These are phyloP conservation scores for Odontamblyopus rebecca DNA, from an alignment of 2,797 vertebrate species.

Conservation along the genomic window DNA sequence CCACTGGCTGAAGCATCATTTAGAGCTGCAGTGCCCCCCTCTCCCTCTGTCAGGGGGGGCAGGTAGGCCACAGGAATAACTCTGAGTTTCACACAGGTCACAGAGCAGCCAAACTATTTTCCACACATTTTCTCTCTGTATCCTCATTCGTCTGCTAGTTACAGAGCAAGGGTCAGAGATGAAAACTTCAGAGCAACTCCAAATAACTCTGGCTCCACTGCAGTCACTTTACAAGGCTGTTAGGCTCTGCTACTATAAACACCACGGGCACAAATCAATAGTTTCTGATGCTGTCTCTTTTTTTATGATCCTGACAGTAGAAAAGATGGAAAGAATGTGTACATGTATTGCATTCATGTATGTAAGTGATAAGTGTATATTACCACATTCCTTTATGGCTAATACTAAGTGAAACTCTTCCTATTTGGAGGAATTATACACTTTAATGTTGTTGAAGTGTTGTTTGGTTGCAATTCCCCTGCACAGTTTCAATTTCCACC, in stretches of 20 bases:
- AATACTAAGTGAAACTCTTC: constrained; percentile 17
- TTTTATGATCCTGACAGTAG: neutral
- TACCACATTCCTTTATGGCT: constrained; percentile 9
- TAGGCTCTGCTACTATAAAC: constrained; percentile 13
- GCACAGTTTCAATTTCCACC: constrained; percentile 62
- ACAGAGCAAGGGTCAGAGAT: constrained; percentile 46
- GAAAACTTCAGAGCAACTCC: constrained; percentile 40
- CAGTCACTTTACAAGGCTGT: neutral
- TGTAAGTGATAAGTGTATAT: constrained; percentile 32
- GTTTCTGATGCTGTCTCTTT: neutral
- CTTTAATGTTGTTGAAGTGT: constrained; percentile 49
- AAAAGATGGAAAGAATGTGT: constrained; percentile 12
- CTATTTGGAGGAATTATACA: constrained; percentile 51
- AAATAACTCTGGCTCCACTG: constrained; percentile 39
- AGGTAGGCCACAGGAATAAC: constrained; percentile 24
- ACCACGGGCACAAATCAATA: neutral
- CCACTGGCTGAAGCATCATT: constrained; percentile 54
- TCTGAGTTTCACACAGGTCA: constrained; percentile 51
- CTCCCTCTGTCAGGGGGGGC: constrained; percentile 28
- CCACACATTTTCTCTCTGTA: constrained; percentile 37
- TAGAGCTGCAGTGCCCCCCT: constrained; percentile 38
- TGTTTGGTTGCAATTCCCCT: constrained; percentile 56
- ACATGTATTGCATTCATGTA: constrained; percentile 8
- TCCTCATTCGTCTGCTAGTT: constrained; percentile 17
- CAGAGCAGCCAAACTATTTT: constrained; percentile 53